Percentiles rank a stretch among this genome's conserved stretches.
Evolutionary conservation across 2,797 vertebrate genomes (phyloP).

Genomic region (Chaetodon trifasciatus): DNA sequence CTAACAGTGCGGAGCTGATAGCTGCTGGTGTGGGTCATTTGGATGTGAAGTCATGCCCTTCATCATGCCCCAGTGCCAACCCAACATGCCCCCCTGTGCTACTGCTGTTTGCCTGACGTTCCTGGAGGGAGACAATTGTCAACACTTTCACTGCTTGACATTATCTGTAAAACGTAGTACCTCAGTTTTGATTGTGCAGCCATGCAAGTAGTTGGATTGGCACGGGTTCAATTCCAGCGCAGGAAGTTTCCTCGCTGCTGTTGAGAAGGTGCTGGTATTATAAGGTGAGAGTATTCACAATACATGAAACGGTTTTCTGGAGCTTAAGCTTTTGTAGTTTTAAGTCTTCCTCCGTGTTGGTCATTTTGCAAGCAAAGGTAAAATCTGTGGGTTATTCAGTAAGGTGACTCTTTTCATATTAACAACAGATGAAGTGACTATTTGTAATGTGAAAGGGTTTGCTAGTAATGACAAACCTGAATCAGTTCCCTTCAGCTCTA

Average conservation of each 20-base stretch:
- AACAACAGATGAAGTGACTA: not conserved
- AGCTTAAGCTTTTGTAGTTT: conserved; percentile 1
- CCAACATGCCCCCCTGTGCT: conserved; percentile 71
- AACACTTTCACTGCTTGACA: conserved; percentile 66
- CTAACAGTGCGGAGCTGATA: conserved; percentile 64
- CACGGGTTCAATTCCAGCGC: conserved; percentile 39
- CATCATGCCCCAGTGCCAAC: conserved; percentile 70
- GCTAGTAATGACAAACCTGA: not conserved
- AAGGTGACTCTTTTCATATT: not conserved
- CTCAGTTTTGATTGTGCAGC: conserved; percentile 34
- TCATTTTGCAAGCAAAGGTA: not conserved
- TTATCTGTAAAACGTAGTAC: conserved; percentile 50
- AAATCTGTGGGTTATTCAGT: not conserved
- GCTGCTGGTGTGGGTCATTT: conserved; percentile 77
- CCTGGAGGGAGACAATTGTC: conserved; percentile 60
- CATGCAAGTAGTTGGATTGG: conserved; percentile 39
- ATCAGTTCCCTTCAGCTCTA: not conserved
- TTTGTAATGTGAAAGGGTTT: conserved; percentile 3
- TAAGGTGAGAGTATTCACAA: conserved; percentile 34
- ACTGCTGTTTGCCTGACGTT: conserved; percentile 61
- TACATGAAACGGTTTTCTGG: conserved; percentile 5
- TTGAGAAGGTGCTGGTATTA: conserved; percentile 49
- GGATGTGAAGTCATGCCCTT: conserved; percentile 80
- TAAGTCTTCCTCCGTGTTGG: not conserved
- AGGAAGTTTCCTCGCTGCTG: conserved; percentile 42